These are phyloP conservation scores for Coreius guichenoti DNA, from an alignment of 2,797 vertebrate species.

Conservation along the genomic window DNA sequence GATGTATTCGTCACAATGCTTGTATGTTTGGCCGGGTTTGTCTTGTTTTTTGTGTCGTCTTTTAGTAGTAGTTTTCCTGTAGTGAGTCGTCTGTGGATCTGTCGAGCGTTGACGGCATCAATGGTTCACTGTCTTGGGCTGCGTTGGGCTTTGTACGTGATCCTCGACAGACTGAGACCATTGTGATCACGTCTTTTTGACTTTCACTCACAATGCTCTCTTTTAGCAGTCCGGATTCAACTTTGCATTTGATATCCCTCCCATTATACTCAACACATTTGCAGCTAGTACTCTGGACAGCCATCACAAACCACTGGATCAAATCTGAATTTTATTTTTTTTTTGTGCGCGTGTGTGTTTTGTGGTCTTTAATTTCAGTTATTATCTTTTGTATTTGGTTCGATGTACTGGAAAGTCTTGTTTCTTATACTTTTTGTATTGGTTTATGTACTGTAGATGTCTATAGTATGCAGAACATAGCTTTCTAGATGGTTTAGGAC, in stretches of 20 bases:
- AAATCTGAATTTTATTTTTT: not conserved
- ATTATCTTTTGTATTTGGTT: conserved; percentile 29
- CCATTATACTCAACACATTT: conserved; percentile 19
- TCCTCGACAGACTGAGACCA: conserved; percentile 7
- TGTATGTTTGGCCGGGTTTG: conserved; percentile 8
- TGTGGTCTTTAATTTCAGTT: conserved; percentile 49
- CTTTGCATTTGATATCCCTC: conserved; percentile 41
- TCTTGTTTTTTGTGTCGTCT: conserved; percentile 31
- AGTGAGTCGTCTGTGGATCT: conserved; percentile 66
- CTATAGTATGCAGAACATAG: conserved; percentile 45
- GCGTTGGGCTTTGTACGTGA: conserved; percentile 62
- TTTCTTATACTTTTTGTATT: conserved; percentile 48
- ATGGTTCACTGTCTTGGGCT: conserved; percentile 49
- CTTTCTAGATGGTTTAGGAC: conserved; percentile 42
- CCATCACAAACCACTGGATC: conserved; percentile 19
- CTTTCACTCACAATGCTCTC: conserved; percentile 27
- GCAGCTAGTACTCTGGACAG: conserved; percentile 32
- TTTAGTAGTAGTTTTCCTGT: conserved; percentile 36
- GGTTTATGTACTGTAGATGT: conserved; percentile 33
- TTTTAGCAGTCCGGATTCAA: conserved; percentile 20
- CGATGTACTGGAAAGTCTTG: conserved; percentile 30
- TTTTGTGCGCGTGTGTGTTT: not conserved
- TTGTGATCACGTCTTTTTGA: conserved; percentile 24
- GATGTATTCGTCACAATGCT: conserved; percentile 32
- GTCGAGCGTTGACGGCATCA: conserved; percentile 50